Evolutionary conservation across 2,888 invertebrate genomes (phyloP), one percentile per base, ranked within the genome.

Genomic region (Deroplatys truncata): DNA sequence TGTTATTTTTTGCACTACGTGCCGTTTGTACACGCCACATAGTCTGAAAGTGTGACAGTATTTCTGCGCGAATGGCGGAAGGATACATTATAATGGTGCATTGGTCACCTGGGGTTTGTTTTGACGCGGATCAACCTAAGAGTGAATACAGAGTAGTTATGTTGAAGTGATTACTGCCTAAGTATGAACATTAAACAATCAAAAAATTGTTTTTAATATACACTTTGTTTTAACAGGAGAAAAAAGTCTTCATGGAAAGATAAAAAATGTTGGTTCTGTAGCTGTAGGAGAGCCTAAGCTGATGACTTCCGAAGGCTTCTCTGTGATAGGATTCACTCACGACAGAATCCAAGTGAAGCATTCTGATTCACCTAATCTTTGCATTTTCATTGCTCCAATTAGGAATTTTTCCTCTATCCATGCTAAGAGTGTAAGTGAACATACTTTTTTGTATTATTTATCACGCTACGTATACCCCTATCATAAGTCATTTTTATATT

Each of bases 371-470:
- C 94, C 93, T 9, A 92, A 94, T 84, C 94, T 93, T 91, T 93
- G 94, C 85, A 94, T 93, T 25, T 95, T 95, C 93, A 93, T 95
- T 31, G 94, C 95, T 28, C 94, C 95, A 1, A 93, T 93, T n/a
- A 94, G 94, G 92, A 92, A 92, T 35, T 94, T 94, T 90, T 91
- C 91, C 88, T 90, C 88, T 93, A 93, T 92, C 91, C 95, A 90
- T 94, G 94, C 91, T 92, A 94, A 91, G 94, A 95, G 93, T 91
- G 94, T 94, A 92, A 92, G 93, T 92, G 20, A 72, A 25, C 13
- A 90, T 20, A 20, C 16, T 82, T 84, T 82, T n/a, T 9, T 10
- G 10, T 43, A 31, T 31, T 31, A 43, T 43, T 35, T 43, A 43
- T 10, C 13, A 43, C 43, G 0, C 13, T 43, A 35, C 7, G 43